Evolutionary conservation across 2,797 vertebrate genomes (phyloP).

Genomic region (Alcedo atthis): DNA sequence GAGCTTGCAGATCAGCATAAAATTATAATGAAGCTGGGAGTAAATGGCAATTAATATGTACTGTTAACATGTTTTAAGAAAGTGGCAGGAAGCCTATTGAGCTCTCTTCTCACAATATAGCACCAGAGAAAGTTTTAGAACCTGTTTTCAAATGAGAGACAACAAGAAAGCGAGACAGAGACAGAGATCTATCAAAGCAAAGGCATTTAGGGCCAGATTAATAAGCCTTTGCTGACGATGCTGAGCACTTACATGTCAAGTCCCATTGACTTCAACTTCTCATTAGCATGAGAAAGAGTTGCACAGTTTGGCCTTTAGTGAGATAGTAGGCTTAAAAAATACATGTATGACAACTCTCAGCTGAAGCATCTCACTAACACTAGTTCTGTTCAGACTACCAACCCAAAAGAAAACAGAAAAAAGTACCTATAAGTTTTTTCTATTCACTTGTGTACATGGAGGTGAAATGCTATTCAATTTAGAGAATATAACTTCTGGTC

Average conservation of each 20-base stretch:
- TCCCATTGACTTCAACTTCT: constrained; percentile 15
- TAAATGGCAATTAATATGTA: background rate
- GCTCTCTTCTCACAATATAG: background rate
- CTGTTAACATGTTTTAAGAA: constrained; percentile 14
- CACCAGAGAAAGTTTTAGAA: background rate
- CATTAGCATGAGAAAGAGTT: constrained; percentile 41
- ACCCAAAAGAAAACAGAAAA: background rate
- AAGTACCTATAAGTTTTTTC: background rate
- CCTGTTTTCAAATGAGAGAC: background rate
- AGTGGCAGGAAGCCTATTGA: background rate
- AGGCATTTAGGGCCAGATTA: constrained; percentile 23
- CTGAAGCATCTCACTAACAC: background rate
- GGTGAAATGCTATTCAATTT: background rate
- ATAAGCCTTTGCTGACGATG: constrained; percentile 3
- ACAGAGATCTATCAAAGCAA: background rate
- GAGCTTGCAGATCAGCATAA: background rate
- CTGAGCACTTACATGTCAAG: constrained; percentile 5
- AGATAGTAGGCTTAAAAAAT: constrained; percentile 18
- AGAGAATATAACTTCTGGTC: background rate
- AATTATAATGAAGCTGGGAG: background rate
- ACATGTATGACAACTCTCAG: constrained; percentile 11
- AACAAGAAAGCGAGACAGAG: background rate
- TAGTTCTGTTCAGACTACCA: background rate
- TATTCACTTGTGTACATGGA: background rate
- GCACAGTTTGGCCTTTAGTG: background rate